phyloP scores from a whole-genome alignment of 2,797 vertebrate species.

The Pseudocheirus occidentalis region DNA sequence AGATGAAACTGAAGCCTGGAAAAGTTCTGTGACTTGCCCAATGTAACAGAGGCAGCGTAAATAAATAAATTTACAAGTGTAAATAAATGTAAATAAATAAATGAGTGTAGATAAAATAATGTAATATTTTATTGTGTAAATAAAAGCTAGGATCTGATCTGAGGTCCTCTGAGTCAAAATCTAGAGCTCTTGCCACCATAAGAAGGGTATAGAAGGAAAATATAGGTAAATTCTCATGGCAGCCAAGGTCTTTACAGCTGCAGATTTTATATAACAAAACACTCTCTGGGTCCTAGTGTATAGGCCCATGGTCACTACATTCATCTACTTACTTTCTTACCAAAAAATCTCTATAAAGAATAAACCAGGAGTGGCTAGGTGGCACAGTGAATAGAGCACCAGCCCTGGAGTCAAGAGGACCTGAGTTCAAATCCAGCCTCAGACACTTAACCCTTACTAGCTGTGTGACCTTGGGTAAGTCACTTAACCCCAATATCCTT shows the following conservation, averaged over 20 bases:
- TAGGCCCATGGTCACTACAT: not conserved
- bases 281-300: accelerated
- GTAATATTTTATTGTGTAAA: no score
- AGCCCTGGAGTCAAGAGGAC: no score
- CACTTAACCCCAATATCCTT: no score
- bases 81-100: no score
- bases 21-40: not conserved
- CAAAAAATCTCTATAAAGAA: not conserved
- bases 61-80: no score
- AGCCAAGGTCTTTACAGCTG: accelerated
- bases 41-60: not conserved
- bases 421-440: no score
- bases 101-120: no score
- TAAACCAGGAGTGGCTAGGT: not conserved
- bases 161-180: not conserved
- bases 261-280: not conserved
- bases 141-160: not conserved
- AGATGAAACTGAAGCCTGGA: not conserved
- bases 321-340: not conserved
- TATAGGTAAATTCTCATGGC: accelerated
- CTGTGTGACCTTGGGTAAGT: no score
- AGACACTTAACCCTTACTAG: no score
- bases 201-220: not conserved
- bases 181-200: not conserved
- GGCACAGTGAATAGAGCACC: no score